Conservation (phyloP, 2,797 vertebrate genomes). For the Gambusia yucatana region DNA sequence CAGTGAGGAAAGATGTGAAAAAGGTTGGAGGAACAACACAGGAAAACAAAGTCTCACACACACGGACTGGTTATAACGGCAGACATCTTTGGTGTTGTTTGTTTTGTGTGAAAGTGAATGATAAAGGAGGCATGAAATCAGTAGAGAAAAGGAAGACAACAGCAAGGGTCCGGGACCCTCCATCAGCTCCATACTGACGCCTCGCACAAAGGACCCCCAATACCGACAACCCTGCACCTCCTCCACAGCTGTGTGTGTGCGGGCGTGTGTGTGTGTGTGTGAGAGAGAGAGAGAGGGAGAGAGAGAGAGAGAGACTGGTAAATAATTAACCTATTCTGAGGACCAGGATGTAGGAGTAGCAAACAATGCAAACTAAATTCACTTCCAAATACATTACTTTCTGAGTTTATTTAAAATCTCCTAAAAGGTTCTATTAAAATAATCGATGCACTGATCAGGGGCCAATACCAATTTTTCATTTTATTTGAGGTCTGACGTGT, state of each 20-base stretch:
- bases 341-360: constrained; percentile 90
- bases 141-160: constrained; percentile 98
- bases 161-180: constrained; percentile 90
- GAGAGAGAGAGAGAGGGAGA: constrained; percentile 37
- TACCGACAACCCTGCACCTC: constrained; percentile 83
- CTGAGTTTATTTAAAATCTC: constrained; percentile 6
- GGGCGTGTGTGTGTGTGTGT: constrained; percentile 77
- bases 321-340: constrained; percentile 99
- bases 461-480: background rate
- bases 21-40: constrained; percentile 27
- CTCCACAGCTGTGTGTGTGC: constrained; percentile 88
- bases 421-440: background rate
- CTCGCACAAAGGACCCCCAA: constrained; percentile 80
- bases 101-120: constrained; percentile 99
- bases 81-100: constrained; percentile 98
- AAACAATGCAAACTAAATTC: constrained; percentile 73
- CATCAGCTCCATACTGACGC: constrained; percentile 82
- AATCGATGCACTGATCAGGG: background rate
- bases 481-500: background rate
- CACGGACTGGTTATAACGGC: constrained; percentile 85
- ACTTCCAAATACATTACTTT: constrained; percentile 38
- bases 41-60: constrained; percentile 3
- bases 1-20: constrained; percentile 33
- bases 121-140: constrained; percentile 99
- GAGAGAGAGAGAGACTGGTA: constrained; percentile 75